Conservation (phyloP, 1,140 invertebrate species). For the Lineus longissimus region DNA sequence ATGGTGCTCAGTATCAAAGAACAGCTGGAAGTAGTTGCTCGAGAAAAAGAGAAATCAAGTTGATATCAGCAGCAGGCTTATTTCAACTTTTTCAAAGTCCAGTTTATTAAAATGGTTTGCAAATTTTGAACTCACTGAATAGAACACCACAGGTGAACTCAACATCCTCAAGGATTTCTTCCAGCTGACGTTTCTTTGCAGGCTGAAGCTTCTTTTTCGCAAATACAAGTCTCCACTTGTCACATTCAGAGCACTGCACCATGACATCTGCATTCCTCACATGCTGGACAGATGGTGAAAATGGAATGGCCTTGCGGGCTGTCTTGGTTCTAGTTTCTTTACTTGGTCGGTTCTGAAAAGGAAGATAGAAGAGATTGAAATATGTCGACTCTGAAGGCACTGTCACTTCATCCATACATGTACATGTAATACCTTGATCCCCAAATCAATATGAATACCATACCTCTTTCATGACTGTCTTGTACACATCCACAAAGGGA, state of each 20-base stretch:
- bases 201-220: not conserved
- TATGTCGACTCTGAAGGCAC: not conserved
- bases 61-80: too few relatives aligned
- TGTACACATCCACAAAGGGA: not conserved
- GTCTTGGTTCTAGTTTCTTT: not conserved
- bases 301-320: not conserved
- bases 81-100: too few relatives aligned
- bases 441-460: not conserved
- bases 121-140: not conserved
- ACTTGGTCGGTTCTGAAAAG: not conserved
- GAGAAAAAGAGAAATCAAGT: too few relatives aligned
- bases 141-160: not conserved
- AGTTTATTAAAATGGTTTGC: too few relatives aligned
- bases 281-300: not conserved
- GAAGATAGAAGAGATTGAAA: slow-evolving; percentile 1
- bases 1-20: too few relatives aligned
- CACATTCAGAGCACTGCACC: not conserved
- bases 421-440: not conserved
- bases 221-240: not conserved
- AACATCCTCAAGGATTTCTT: slow-evolving; percentile 1
- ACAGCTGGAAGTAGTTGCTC: too few relatives aligned
- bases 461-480: not conserved
- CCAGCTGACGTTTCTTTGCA: not conserved
- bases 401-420: too few relatives aligned
- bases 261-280: not conserved